Evolutionary conservation across 2,113 vertebrate genomes (phyloP).

Genomic region (Callipepla californica): DNA sequence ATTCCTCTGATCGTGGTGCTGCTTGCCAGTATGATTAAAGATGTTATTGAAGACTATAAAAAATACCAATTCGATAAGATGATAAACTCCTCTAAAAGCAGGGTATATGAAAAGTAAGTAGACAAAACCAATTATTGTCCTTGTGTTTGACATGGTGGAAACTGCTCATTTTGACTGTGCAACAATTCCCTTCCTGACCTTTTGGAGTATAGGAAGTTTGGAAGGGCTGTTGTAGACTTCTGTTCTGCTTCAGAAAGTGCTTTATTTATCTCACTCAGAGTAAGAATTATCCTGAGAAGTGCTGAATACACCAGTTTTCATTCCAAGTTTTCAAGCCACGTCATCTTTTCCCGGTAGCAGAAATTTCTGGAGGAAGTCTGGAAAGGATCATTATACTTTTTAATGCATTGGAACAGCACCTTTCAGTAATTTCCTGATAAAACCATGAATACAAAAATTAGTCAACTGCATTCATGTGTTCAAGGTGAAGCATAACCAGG

Average conservation of each 20-base stretch:
- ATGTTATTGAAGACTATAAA: slow-evolving; percentile 78
- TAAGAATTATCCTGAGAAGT: neutral
- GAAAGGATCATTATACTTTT: neutral
- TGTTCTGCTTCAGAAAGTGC: neutral
- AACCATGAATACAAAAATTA: neutral
- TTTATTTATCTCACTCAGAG: neutral
- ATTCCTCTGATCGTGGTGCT: slow-evolving; percentile 77
- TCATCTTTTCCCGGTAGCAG: neutral
- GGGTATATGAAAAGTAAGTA: slow-evolving; percentile 77
- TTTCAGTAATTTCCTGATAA: neutral
- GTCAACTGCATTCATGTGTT: neutral
- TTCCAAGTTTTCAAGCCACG: slow-evolving; percentile 1
- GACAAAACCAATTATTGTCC: neutral
- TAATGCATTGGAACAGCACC: neutral
- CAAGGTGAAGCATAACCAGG: neutral
- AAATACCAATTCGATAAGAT: slow-evolving; percentile 75
- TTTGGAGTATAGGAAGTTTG: neutral
- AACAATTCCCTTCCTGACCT: neutral
- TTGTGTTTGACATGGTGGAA: neutral
- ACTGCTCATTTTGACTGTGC: neutral
- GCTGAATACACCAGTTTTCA: neutral
- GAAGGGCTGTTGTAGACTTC: neutral
- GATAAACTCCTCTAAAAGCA: slow-evolving; percentile 73
- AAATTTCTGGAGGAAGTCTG: neutral
- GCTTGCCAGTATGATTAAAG: slow-evolving; percentile 75